Percentiles rank a stretch among this genome's conserved stretches.
Evolutionary conservation across 2,888 invertebrate species (phyloP).

Genomic region (Gibbula magus): DNA sequence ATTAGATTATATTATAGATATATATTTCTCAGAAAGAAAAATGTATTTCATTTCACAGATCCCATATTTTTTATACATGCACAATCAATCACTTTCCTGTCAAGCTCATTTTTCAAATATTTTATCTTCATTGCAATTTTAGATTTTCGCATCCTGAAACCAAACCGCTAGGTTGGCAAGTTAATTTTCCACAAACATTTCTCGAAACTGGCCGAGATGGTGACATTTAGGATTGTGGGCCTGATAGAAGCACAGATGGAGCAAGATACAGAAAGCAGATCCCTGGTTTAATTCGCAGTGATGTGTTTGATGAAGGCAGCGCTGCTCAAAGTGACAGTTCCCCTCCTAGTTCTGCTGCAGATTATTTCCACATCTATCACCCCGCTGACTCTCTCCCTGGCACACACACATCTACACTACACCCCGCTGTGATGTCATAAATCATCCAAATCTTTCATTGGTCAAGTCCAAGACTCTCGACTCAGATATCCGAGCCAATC

Average conservation of each 20-base stretch:
- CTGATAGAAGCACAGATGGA: background rate
- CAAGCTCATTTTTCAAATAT: too few relatives aligned
- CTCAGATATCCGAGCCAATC: slow-evolving; percentile 7
- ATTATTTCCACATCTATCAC: slow-evolving; percentile 16
- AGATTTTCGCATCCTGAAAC: too few relatives aligned
- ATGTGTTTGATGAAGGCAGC: slow-evolving; percentile 1
- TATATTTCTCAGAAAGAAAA: too few relatives aligned
- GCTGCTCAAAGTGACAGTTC: background rate
- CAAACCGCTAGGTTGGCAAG: too few relatives aligned
- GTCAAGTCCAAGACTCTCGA: background rate
- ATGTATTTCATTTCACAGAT: too few relatives aligned
- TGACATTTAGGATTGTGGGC: background rate
- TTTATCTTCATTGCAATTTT: too few relatives aligned
- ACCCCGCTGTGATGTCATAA: background rate
- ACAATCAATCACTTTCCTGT: too few relatives aligned
- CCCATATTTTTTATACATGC: too few relatives aligned
- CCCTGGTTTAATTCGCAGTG: background rate
- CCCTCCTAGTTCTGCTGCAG: background rate
- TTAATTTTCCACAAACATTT: too few relatives aligned
- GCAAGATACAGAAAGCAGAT: slow-evolving; percentile 1
- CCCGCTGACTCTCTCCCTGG: background rate
- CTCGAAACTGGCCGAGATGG: too few relatives aligned
- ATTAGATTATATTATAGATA: too few relatives aligned
- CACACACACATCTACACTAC: background rate
- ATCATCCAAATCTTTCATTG: background rate